phyloP scores from a whole-genome alignment of 2,888 invertebrate genomes.

The Malachius bipustulatus region DNA sequence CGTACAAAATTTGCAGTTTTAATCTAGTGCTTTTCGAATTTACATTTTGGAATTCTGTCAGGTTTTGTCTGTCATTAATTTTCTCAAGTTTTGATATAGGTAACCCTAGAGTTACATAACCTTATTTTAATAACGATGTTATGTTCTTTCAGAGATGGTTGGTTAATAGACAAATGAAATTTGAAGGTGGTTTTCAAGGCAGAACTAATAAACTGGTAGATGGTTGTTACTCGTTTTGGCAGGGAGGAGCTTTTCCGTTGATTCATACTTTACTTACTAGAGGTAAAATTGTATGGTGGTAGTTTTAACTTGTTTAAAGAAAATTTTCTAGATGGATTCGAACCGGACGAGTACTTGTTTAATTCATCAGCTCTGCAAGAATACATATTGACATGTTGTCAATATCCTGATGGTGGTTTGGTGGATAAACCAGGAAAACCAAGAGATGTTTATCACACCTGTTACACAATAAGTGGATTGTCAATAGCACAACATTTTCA shows the following conservation, averaged over 20 bases:
- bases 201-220: conserved; percentile 97
- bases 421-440: conserved; percentile 91
- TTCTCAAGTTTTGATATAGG: too few relatives aligned
- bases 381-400: conserved; percentile 89
- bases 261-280: conserved; percentile 60
- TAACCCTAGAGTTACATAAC: too few relatives aligned
- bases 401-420: conserved; percentile 75
- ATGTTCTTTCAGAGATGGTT: conserved; percentile 59
- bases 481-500: conserved; percentile 74
- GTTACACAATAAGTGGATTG: conserved; percentile 89
- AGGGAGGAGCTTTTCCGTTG: conserved; percentile 84
- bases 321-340: not conserved
- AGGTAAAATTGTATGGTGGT: conserved; percentile 20
- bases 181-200: conserved; percentile 96
- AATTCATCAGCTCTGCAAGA: conserved; percentile 84
- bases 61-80: too few relatives aligned
- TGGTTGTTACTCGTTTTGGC: conserved; percentile 99
- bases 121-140: too few relatives aligned
- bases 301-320: not conserved
- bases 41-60: too few relatives aligned
- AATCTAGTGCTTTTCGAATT: too few relatives aligned
- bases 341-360: conserved; percentile 57
- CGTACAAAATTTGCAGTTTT: too few relatives aligned
- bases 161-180: conserved; percentile 79
- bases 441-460: conserved; percentile 92